These are phyloP conservation scores for Siniperca chuatsi DNA, from an alignment of 2,113 vertebrate genomes.

Conservation along the genomic window DNA sequence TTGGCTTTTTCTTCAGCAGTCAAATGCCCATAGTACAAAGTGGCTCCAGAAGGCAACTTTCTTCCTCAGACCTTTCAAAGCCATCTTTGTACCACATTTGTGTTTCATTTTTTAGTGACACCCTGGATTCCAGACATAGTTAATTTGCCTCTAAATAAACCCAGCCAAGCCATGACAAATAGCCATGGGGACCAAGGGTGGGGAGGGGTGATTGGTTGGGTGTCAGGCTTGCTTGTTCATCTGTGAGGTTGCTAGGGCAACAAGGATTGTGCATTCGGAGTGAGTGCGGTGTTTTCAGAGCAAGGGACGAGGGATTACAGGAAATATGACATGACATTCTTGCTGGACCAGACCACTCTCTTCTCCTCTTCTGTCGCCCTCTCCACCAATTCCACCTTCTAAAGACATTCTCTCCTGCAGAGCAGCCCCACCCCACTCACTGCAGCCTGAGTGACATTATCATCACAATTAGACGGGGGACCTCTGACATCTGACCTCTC, in stretches of 20 bases:
- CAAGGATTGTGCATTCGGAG: constrained; percentile 74
- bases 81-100: constrained; percentile 68
- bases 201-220: constrained; percentile 78
- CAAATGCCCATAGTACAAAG: constrained; percentile 45
- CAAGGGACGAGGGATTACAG: constrained; percentile 85
- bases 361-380: constrained; percentile 27
- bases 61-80: constrained; percentile 50
- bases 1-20: constrained; percentile 49
- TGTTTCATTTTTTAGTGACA: constrained; percentile 78
- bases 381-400: constrained; percentile 52
- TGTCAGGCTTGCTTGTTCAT: constrained; percentile 82
- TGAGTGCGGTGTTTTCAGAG: constrained; percentile 82
- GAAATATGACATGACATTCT: constrained; percentile 88
- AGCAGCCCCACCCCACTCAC: constrained; percentile 63
- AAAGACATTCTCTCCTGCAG: constrained; percentile 63
- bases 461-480: constrained; percentile 87
- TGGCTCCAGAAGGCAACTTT: constrained; percentile 39
- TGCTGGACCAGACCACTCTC: constrained; percentile 69
- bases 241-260: constrained; percentile 84
- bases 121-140: constrained; percentile 87
- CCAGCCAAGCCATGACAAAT: constrained; percentile 88
- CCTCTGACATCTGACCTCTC: constrained; percentile 86
- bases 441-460: constrained; percentile 85
- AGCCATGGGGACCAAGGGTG: constrained; percentile 78
- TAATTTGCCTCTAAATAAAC: constrained; percentile 89